These are phyloP conservation scores for Clarias macrocephalus DNA, from an alignment of 2,113 vertebrate genomes.

Conservation along the genomic window DNA sequence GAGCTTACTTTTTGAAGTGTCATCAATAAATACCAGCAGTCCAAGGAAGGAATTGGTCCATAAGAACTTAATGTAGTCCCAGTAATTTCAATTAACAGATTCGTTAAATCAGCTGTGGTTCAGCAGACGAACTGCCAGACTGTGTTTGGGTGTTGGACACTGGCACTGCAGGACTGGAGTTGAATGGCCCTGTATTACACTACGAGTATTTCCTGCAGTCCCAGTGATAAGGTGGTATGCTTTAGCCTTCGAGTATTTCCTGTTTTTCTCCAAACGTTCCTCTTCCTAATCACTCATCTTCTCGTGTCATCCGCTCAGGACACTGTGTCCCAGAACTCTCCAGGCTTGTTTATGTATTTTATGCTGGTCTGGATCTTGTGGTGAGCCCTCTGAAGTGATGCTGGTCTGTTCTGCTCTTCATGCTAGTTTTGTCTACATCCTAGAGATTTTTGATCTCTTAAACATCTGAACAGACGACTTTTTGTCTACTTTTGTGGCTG, in stretches of 20 bases:
- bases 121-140: no score
- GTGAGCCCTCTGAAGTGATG: conserved; percentile 20
- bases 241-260: background rate
- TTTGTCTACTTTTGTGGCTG: background rate
- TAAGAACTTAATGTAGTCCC: background rate
- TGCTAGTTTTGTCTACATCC: background rate
- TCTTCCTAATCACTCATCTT: background rate
- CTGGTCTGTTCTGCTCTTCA: conserved; percentile 18
- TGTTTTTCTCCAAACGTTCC: background rate
- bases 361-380: conserved; percentile 37
- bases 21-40: background rate
- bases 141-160: no score
- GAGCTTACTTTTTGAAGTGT: background rate
- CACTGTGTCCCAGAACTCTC: conserved; percentile 1
- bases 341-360: conserved; percentile 13
- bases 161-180: no score
- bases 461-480: conserved; percentile 15
- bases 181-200: no score
- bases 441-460: conserved; percentile 5
- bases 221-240: background rate
- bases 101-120: no score
- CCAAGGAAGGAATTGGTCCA: background rate
- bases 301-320: background rate
- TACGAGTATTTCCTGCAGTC: background rate
- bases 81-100: background rate